These are phyloP conservation scores for Atrina japonica DNA, from an alignment of 2,888 invertebrate genomes.

Conservation along the genomic window DNA sequence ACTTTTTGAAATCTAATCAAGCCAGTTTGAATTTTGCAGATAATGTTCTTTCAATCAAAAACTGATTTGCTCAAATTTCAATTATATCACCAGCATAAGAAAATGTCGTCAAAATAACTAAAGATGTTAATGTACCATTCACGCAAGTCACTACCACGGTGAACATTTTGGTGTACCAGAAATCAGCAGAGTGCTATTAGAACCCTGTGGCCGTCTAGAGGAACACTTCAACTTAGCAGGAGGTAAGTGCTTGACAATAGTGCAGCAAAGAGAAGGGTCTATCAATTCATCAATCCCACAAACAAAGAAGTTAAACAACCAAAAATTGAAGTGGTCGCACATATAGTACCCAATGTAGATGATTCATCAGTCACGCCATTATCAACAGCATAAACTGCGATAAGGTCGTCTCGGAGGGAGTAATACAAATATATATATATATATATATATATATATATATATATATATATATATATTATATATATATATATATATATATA, in stretches of 20 bases:
- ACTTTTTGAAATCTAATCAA: conserved; percentile 37
- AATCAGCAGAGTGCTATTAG: not conserved
- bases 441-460: too few relatives aligned
- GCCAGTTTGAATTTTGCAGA: conserved; percentile 36
- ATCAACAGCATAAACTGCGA: conserved; percentile 28
- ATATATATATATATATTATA: too few relatives aligned
- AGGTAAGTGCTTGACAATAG: not conserved
- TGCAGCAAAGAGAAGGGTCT: too few relatives aligned
- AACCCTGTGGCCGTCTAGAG: not conserved
- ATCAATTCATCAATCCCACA: too few relatives aligned
- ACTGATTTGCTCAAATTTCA: not conserved
- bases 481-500: too few relatives aligned
- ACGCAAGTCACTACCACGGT: not conserved
- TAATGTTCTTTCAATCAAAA: conserved; percentile 2
- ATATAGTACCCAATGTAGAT: too few relatives aligned
- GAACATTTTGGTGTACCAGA: not conserved
- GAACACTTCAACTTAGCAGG: not conserved
- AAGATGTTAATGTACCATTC: not conserved
- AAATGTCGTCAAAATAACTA: not conserved
- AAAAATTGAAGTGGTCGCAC: too few relatives aligned
- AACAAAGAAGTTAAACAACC: too few relatives aligned
- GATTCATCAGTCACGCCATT: conserved; percentile 5
- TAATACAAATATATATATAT: too few relatives aligned
- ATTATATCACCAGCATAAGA: not conserved
- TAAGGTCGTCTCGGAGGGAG: too few relatives aligned